These are phyloP conservation scores for Archilochus colubris DNA, from an alignment of 2,113 vertebrate species.

Conservation along the genomic window DNA sequence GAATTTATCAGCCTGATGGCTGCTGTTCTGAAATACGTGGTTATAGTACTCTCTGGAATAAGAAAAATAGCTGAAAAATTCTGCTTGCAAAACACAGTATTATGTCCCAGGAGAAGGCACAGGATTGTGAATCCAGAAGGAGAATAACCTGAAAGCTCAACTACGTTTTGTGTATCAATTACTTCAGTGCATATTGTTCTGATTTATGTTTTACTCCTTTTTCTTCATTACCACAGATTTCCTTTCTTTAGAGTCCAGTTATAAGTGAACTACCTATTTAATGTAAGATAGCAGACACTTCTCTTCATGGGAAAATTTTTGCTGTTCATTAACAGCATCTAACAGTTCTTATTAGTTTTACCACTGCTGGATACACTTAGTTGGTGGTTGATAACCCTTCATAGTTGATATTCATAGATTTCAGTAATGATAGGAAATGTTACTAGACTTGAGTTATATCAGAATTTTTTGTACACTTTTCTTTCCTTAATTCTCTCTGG, in stretches of 20 bases:
- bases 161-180: neutral
- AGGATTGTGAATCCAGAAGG: neutral
- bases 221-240: neutral
- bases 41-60: neutral
- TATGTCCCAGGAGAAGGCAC: neutral
- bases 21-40: neutral
- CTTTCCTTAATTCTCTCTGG: neutral
- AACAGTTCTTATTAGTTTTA: neutral
- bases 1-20: neutral
- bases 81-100: neutral
- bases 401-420: neutral
- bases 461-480: neutral
- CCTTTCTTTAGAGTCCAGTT: neutral
- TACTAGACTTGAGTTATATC: neutral
- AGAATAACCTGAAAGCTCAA: neutral
- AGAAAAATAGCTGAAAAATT: neutral
- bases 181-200: neutral
- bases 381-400: neutral
- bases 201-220: neutral
- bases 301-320: neutral
- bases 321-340: neutral
- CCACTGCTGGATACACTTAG: neutral
- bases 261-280: neutral
- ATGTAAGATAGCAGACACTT: neutral
- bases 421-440: neutral